Conservation (phyloP, 2,113 vertebrate genomes). For the Raphicerus campestris region DNA sequence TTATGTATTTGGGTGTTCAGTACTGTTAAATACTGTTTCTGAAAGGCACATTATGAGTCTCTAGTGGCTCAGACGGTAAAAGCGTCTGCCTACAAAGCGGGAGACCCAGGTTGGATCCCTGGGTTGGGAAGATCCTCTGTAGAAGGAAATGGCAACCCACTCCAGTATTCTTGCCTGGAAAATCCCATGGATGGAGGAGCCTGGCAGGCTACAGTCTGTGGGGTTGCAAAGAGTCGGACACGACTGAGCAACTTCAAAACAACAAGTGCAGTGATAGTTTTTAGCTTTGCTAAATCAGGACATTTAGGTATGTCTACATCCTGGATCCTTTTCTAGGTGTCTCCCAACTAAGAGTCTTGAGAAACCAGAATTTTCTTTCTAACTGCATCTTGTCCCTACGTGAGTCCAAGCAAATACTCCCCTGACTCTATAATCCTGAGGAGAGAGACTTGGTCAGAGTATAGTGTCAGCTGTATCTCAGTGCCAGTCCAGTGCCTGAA, state of each 20-base stretch:
- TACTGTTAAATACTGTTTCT: neutral
- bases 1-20: neutral
- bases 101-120: no score
- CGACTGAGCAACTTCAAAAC: no score
- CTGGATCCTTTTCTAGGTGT: neutral
- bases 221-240: no score
- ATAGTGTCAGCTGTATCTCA: neutral
- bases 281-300: neutral
- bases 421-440: neutral
- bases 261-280: neutral
- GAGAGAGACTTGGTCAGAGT: neutral
- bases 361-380: conserved; percentile 33
- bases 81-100: no score
- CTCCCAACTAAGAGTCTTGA: neutral
- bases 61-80: neutral
- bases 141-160: no score
- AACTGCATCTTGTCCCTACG: neutral
- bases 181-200: no score
- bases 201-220: no score
- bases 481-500: neutral
- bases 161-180: no score
- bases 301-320: neutral
- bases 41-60: neutral
- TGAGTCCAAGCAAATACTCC: neutral
- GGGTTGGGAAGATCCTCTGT: no score